Base-by-base conservation (phyloP, 2,797 vertebrate genomes). In the Kryptolebias ocellatus region DNA sequence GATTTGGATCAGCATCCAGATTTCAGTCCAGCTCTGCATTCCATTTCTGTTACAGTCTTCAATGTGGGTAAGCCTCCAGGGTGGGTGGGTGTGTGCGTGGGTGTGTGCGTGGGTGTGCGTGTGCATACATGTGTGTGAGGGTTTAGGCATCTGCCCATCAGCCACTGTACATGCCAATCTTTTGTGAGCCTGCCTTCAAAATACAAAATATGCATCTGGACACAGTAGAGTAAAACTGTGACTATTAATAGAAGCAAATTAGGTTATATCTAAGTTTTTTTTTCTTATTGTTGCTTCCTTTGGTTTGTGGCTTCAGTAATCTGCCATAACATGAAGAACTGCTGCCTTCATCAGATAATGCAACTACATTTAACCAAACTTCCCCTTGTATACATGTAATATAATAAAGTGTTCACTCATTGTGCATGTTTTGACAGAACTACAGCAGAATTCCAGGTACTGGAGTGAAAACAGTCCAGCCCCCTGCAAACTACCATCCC, bases 1-100 rank as follows among this genome's bases (percentile, higher is more conserved):
- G 24, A 74, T 83, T 75, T 80, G 80, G 72, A 74, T 82, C 75
- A 79, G 64, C 70, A 68, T 80, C 74, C 72, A 80, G 83, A 83
- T 86, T 81, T 75, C 71, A 80, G 78, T 77, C 73, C 77, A 81
- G 69, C 56, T 46, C 49, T 7, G 14, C 80, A 86, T 83, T 83
- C 86, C 81, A 46, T 27, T 57, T 11, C 58, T 81, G 70, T 58
- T 72, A 58, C 67, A 74, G 49, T 75, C 60, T 55, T 59, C 74
- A 77, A 82, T 79, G 75, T 63, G 80, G 78, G 76, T 56, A 53
- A 77, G 72, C 49, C 78, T 72, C 61, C 57, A 60, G 62, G 15
- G 42, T 11, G 45, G 28, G 44, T 17, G 5, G 28, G 45, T 56
- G 60, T 53, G 53, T 70, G 55, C 42, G 64, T 12, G 31, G 29